Percentiles rank a stretch among this genome's conserved stretches.
Conservation (phyloP, 2,888 invertebrate genomes). For the Leptogaster cylindrica region DNA sequence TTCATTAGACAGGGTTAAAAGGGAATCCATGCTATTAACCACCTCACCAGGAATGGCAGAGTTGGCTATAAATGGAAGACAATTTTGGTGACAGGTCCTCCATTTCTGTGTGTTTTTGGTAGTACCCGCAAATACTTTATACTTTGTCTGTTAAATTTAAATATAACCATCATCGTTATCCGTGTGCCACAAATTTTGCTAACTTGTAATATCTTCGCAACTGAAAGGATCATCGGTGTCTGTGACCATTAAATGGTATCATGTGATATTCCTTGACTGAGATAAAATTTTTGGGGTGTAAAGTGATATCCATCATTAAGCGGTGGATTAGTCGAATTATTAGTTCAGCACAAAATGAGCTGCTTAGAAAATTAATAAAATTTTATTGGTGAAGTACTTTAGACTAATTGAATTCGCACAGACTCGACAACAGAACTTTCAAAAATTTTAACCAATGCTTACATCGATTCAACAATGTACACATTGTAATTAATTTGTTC, state of each 20-base stretch:
- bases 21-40: slow-evolving; percentile 40
- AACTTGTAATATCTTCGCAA: slow-evolving; percentile 35
- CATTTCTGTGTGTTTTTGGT: neutral
- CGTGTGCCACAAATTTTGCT: slow-evolving; percentile 32
- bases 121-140: neutral
- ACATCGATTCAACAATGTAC: too few species aligned
- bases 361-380: too few species aligned
- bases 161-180: slow-evolving; percentile 38
- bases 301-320: slow-evolving; percentile 45
- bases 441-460: too few species aligned
- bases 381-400: too few species aligned
- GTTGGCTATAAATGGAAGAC: slow-evolving; percentile 37
- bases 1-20: slow-evolving; percentile 44
- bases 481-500: too few species aligned
- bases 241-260: slow-evolving; percentile 28
- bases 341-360: too few species aligned
- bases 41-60: slow-evolving; percentile 17
- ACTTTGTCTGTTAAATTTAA: slow-evolving; percentile 25
- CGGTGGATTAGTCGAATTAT: slow-evolving; percentile 42
- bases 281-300: slow-evolving; percentile 22
- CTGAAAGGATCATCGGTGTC: slow-evolving; percentile 28
- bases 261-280: slow-evolving; percentile 15
- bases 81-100: slow-evolving; percentile 33
- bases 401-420: too few species aligned
- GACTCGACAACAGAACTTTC: too few species aligned